Evolutionary conservation across 2,888 invertebrate species (phyloP), one percentile per base, ranked within the genome.

Genomic region (Tridacna gigas): DNA sequence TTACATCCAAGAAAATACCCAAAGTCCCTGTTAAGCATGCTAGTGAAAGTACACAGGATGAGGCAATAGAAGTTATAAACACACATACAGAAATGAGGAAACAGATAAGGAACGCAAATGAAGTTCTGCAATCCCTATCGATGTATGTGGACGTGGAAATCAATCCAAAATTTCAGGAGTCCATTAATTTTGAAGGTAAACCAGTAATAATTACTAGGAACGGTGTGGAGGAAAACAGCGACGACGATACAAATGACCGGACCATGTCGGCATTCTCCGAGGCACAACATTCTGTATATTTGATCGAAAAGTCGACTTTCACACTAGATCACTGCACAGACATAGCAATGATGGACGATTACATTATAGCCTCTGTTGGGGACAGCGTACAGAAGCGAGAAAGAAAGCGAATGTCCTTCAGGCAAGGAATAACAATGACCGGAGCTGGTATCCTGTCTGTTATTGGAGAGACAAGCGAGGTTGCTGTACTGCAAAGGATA

Each of bases 321-420:
- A 80, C 61, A 25, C 73, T 86, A 18, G 84, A 86, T 37, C 86
- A 82, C 73, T 84, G 86, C 48, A 74, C 78, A 4, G 82, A 86
- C 47, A 80, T 86, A 60, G 82, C 78, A 4, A 80, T 84, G 25
- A 74, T 86, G 79, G 78, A 78, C 28, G 86, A 86, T n/a, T 82
- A 82, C 25, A 76, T 80, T 18, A 78, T 86, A n/a, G 86, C 86
- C 2, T 82, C 86, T 5, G 78, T 84, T 13, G 86, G 84, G 18
- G 86, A 86, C 28, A 86, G 83, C 47, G 75, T 86, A 25, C 86
- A 86, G 47, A 86, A 86, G 65, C 74, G 86, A 51, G 86, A 86
- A 67, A 45, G 80, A 26, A 84, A 80, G 37, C 61, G 73, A 25
- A 80, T 82, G 82, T 77, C 84, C 37, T 86, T 82, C 65, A 51